Conservation (phyloP, 2,113 vertebrate genomes). For the Thermophis baileyi region DNA sequence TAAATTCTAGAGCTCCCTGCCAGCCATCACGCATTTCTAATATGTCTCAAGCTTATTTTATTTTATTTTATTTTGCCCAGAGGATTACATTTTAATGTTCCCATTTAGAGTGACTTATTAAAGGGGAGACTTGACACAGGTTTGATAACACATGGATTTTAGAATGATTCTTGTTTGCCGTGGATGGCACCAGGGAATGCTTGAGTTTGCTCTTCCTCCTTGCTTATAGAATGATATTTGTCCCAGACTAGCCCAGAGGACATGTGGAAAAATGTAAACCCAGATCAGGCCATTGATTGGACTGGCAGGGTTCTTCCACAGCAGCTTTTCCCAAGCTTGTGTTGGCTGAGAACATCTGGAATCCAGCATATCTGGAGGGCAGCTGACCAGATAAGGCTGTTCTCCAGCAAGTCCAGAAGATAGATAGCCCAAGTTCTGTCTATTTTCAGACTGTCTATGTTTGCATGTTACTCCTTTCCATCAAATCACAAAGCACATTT, state of each 20-base stretch:
- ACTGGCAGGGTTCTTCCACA: not conserved
- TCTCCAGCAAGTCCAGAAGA: not conserved
- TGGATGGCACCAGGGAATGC: constrained; percentile 15
- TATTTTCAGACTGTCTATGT: not conserved
- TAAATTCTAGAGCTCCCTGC: not conserved
- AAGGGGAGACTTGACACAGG: not conserved
- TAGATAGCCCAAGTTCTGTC: not conserved
- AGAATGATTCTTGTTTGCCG: constrained; percentile 20
- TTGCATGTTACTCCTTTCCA: not conserved
- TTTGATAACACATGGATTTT: constrained; percentile 19
- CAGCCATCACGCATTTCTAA: constrained; percentile 33
- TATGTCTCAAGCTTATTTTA: not conserved
- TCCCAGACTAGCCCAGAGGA: not conserved
- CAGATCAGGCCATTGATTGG: not conserved
- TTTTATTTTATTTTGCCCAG: not conserved
- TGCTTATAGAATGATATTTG: not conserved
- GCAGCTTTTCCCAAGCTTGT: not conserved
- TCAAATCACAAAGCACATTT: not conserved
- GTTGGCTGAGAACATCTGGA: not conserved
- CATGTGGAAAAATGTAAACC: not conserved
- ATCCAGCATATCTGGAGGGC: not conserved
- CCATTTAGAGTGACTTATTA: constrained; percentile 23
- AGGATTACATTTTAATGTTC: constrained; percentile 28
- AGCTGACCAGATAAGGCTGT: not conserved
- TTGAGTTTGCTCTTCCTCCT: constrained; percentile 15